phyloP scores from a whole-genome alignment of 2,113 vertebrate species.

The Pardalotus punctatus region DNA sequence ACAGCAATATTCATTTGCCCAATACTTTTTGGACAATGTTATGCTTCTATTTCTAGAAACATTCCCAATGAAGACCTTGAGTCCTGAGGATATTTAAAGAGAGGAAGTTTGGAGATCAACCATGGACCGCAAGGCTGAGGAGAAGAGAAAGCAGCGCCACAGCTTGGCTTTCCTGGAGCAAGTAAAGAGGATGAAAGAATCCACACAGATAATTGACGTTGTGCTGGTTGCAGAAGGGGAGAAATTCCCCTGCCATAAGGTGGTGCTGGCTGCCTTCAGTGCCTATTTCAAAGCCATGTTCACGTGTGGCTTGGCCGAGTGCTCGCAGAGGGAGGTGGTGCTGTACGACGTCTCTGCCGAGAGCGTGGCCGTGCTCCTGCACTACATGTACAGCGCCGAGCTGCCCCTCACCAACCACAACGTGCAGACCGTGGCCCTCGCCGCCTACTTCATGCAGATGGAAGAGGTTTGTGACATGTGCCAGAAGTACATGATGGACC shows the following conservation, averaged over 20 bases:
- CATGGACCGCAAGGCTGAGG: constrained; percentile 79
- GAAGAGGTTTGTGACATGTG: constrained; percentile 87
- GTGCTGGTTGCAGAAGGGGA: constrained; percentile 88
- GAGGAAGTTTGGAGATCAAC: background rate
- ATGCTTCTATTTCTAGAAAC: constrained; percentile 40
- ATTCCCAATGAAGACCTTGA: background rate
- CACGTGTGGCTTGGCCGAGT: constrained; percentile 90
- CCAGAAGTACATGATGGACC: constrained; percentile 88
- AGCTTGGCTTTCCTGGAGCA: constrained; percentile 81
- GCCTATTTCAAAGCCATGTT: constrained; percentile 97
- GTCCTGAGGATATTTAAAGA: background rate
- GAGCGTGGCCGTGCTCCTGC: constrained; percentile 82
- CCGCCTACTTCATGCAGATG: constrained; percentile 93
- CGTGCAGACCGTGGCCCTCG: constrained; percentile 87
- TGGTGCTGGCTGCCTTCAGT: constrained; percentile 92
- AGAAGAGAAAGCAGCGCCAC: constrained; percentile 73
- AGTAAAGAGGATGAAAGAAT: constrained; percentile 85
- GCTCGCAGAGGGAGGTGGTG: constrained; percentile 80
- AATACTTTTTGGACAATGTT: background rate
- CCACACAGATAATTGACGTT: constrained; percentile 85
- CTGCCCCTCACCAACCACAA: constrained; percentile 81
- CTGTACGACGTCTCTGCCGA: constrained; percentile 84
- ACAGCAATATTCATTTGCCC: background rate
- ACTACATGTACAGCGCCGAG: constrained; percentile 88
- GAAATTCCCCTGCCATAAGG: constrained; percentile 89